These are phyloP conservation scores for Pogonognathellus flavescens DNA, from an alignment of 1,140 invertebrate species.

Conservation along the genomic window DNA sequence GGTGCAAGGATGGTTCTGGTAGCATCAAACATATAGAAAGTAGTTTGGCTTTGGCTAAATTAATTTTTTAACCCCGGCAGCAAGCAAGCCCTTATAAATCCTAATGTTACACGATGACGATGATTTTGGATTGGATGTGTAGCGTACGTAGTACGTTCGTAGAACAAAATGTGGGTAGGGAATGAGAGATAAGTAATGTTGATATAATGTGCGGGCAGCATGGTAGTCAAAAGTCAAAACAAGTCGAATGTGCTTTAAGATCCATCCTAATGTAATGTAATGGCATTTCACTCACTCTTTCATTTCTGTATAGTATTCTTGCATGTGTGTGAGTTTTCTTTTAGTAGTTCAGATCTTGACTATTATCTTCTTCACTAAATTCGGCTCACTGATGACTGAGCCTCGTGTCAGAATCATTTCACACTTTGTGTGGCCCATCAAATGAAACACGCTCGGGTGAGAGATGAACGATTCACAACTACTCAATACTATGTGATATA, in stretches of 20 bases:
- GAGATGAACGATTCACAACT: slow-evolving; percentile 20
- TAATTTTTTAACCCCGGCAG: slow-evolving; percentile 61
- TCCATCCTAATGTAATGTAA: neutral
- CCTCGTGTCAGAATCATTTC: slow-evolving; percentile 59
- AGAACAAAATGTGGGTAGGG: neutral
- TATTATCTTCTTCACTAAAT: slow-evolving; percentile 16
- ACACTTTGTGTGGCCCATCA: slow-evolving; percentile 63
- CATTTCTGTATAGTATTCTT: too few relatives aligned
- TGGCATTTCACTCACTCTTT: slow-evolving; percentile 43
- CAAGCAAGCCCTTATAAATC: slow-evolving; percentile 48
- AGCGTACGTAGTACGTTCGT: too few relatives aligned
- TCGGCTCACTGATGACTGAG: slow-evolving; percentile 23
- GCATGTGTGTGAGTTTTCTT: neutral
- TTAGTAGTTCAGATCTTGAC: neutral
- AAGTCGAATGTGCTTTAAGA: slow-evolving; percentile 25
- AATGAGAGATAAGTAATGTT: slow-evolving; percentile 42
- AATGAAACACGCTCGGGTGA: slow-evolving; percentile 38
- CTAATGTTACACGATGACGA: neutral
- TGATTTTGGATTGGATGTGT: neutral
- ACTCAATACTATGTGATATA: neutral
- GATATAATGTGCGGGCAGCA: slow-evolving; percentile 42
- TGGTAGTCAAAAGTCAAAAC: slow-evolving; percentile 39
- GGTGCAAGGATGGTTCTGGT: neutral
- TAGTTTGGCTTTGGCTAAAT: slow-evolving; percentile 50
- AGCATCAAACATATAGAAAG: too few relatives aligned